Conservation (phyloP, 2,797 vertebrate species). For the Neosilurus hyrtlii region DNA sequence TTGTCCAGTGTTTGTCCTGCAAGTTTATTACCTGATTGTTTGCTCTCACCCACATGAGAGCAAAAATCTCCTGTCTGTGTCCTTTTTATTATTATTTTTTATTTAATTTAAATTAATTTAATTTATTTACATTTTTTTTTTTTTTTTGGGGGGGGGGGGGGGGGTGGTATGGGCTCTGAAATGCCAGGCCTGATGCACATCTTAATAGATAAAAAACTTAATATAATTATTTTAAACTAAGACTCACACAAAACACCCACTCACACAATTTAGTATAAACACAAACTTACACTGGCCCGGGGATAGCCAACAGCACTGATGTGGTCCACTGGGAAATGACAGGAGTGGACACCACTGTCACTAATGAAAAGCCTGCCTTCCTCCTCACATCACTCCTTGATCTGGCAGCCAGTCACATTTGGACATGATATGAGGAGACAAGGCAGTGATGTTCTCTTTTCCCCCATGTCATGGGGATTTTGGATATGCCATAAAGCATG, state of each 20-base stretch:
- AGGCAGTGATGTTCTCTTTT: conserved; percentile 80
- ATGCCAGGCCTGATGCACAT: too few species aligned
- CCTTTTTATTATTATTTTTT: too few species aligned
- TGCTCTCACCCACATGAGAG: not conserved
- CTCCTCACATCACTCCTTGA: conserved; percentile 67
- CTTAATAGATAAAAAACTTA: not conserved
- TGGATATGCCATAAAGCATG: conserved; percentile 63
- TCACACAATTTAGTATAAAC: too few species aligned
- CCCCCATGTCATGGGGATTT: conserved; percentile 71
- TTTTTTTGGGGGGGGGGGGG: too few species aligned
- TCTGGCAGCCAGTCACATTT: conserved; percentile 70
- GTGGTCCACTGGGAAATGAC: conserved; percentile 68
- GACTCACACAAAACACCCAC: not conserved
- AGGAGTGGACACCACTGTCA: conserved; percentile 81
- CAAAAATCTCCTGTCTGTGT: too few species aligned
- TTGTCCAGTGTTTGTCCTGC: not conserved
- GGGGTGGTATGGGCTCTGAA: too few species aligned
- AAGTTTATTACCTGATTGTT: not conserved
- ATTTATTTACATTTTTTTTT: too few species aligned
- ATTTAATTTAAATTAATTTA: too few species aligned
- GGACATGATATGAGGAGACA: conserved; percentile 77
- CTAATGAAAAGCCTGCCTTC: conserved; percentile 70
- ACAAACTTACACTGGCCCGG: conserved; percentile 7
- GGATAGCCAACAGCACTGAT: conserved; percentile 52
- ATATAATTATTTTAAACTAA: conserved; percentile 15